Evolutionary conservation across 2,888 invertebrate species (phyloP), one percentile per base, ranked within the genome.

Genomic region (Cybosia mesomella): DNA sequence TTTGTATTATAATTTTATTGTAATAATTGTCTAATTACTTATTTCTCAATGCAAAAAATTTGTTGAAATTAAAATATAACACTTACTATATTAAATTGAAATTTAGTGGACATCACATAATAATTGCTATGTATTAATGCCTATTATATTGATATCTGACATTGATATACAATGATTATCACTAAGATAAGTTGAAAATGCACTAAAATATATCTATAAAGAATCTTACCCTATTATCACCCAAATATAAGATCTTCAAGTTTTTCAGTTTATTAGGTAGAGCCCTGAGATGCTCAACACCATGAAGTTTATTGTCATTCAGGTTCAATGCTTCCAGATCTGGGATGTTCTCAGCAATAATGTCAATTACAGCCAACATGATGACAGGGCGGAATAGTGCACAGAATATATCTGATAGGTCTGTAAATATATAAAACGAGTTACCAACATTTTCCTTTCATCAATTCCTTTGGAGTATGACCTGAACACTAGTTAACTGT

Each of bases 301-400:
- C 95, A 74, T 96, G 92, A 0, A 98, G 92, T 85, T 96, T 96
- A 90, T 98, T 99, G 64, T 97, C 97, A 85, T 97, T 97, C 39
- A 98, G 92, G 93, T 98, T 98, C 9, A 98, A 89, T 0, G 98
- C 98, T 85, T 96, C 96, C 55, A 98, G 90, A 86, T 98, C 97
- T 0, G 98, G 98, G 86, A 98, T 98, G 87, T 98, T 97, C 75
- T 98, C 97, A 18, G 96, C 95, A 55, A 98, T 97, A 39, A 98
- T 97, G 70, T 98, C 97, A 39, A 98, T 91, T 0, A 97, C 97
- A 11, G 96, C 95, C 62, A 96, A 85, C 95, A 98, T 96, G 28
- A 98, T 96, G 54, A 96, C 92, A 0, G 97, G 96, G 36, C 97
- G 96, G 80, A 96, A 97, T 5, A 98, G 89, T 0, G 97, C 97